Evolutionary conservation across 2,888 invertebrate species (phyloP), one percentile per base, ranked within the genome.

Genomic region (Dasysyrphus tricinctus): DNA sequence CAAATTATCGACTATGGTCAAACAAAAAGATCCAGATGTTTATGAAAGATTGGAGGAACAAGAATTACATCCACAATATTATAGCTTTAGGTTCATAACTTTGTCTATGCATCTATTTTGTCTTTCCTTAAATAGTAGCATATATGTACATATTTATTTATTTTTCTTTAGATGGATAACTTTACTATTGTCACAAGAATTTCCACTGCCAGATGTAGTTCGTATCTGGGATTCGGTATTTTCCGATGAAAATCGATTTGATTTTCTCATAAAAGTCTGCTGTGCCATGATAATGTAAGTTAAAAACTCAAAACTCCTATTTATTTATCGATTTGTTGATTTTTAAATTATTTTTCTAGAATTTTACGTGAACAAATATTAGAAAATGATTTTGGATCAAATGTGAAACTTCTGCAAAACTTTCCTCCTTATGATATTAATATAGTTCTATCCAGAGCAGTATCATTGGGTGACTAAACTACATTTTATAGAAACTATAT

Each of bases 281-380:
- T 97, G 98, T 93, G 97, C 99, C 90, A 99, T 99, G 99, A 97
- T 99, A 89, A 94, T 98, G 98, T 98, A 94, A 95, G 97, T 95
- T 88, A 85, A 88, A 85, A 24, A 59, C n/a, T 16, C 4, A 14
- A 59, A 3, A 19, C 7, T 47, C 3, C 0, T 9, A 47, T 44
- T 7, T 3, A 8, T 32, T 16, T 29, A 51, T 32, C 3, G 0
- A n/a, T 14, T 37, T 67, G 3, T 59, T 39, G 47, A 63, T 19
- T 57, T 29, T 57, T 12, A 2, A 24, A 24, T 42, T 65, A n/a
- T 32, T 0, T 47, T 37, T 44, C 92, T 93, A 97, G 98, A 89
- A 94, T 98, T 89, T 93, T 98, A 88, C 94, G 97, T 91, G 95
- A 97, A 67, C 95, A 97, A 89, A 93, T 99, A 85, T 93, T 99